phyloP scores from a whole-genome alignment of 2,797 vertebrate species.

The Adrianichthys oophorus region DNA sequence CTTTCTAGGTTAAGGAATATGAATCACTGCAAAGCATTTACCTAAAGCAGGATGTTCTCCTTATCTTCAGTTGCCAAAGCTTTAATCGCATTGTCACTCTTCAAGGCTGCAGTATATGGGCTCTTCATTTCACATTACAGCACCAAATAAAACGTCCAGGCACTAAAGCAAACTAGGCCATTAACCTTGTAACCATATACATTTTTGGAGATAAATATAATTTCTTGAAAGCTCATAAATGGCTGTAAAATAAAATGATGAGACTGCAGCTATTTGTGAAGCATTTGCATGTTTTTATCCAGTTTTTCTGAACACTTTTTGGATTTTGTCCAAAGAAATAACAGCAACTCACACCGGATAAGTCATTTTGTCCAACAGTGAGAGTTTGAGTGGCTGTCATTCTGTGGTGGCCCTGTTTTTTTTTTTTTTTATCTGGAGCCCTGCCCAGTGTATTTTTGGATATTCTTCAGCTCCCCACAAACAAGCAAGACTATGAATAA shows the following conservation, averaged over 20 bases:
- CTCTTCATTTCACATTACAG: constrained; percentile 61
- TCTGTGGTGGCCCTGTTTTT: constrained; percentile 26
- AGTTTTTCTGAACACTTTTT: constrained; percentile 25
- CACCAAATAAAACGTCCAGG: constrained; percentile 53
- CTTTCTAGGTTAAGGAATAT: constrained; percentile 71
- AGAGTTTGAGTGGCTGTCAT: constrained; percentile 30
- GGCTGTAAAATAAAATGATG: constrained; percentile 16
- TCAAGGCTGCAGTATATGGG: constrained; percentile 62
- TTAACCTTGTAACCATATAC: constrained; percentile 49
- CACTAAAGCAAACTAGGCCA: constrained; percentile 44
- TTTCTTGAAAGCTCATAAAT: constrained; percentile 11
- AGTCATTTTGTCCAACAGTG: constrained; percentile 34
- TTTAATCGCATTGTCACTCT: constrained; percentile 71
- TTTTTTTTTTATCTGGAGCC: constrained; percentile 23
- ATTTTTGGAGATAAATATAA: constrained; percentile 3
- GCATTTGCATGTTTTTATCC: constrained; percentile 37
- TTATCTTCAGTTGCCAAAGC: constrained; percentile 70
- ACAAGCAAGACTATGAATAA: constrained; percentile 44
- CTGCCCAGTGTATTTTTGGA: constrained; percentile 23
- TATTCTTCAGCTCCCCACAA: constrained; percentile 28
- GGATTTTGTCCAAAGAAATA: constrained; percentile 43
- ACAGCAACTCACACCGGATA: constrained; percentile 26
- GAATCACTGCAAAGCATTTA: constrained; percentile 64
- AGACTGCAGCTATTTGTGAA: constrained; percentile 6
- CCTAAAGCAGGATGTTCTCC: constrained; percentile 63